Evolutionary conservation across 2,797 vertebrate genomes (phyloP).

Genomic region (Rhynchonycteris naso): DNA sequence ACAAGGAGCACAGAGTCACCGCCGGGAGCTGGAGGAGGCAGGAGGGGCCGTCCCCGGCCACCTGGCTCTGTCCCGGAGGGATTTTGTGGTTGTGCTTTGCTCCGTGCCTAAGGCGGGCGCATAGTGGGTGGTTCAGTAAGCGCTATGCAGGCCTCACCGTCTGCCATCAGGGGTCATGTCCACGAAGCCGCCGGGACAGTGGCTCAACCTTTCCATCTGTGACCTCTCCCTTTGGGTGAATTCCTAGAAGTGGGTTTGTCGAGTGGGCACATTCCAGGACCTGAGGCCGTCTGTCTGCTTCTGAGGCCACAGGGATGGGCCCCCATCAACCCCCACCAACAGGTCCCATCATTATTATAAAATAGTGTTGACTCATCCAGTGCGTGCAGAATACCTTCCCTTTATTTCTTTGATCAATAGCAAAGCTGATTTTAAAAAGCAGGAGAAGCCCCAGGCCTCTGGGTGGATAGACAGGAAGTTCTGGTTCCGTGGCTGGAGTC

Average conservation of each 20-base stretch:
- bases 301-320: rapidly evolving
- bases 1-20: too few relatives aligned
- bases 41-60: neutral
- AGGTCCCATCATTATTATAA: neutral
- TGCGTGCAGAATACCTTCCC: neutral
- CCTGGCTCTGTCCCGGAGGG: neutral
- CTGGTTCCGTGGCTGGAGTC: rapidly evolving
- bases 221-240: neutral
- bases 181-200: rapidly evolving
- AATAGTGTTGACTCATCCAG: neutral
- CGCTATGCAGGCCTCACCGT: neutral
- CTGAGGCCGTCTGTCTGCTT: rapidly evolving
- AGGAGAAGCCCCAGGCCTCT: neutral
- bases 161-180: rapidly evolving
- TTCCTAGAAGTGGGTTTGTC: neutral
- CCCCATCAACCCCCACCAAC: rapidly evolving
- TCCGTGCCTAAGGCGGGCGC: too few relatives aligned
- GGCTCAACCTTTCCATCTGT: neutral
- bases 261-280: neutral
- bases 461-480: rapidly evolving
- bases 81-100: rapidly evolving
- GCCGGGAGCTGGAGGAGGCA: neutral
- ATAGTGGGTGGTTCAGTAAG: rapidly evolving
- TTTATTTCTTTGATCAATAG: neutral
- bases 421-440: neutral